A percentile compares a stretch with the other conserved stretches of the same genome.
Evolutionary conservation across 2,797 vertebrate species (phyloP).

Genomic region (Spea hammondii): DNA sequence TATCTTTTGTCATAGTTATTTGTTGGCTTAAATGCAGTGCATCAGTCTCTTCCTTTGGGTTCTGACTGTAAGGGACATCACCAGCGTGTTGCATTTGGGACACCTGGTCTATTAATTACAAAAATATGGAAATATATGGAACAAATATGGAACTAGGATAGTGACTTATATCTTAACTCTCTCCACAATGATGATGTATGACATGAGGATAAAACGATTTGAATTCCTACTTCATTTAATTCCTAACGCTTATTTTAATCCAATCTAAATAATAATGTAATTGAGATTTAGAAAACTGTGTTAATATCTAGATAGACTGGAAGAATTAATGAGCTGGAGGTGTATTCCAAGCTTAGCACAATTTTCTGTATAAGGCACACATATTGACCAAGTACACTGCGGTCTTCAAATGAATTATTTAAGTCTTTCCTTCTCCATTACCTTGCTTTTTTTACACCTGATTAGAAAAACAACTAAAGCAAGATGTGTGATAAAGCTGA

Average conservation of each 20-base stretch:
- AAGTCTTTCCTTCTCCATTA: conserved; percentile 33
- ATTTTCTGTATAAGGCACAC: conserved; percentile 24
- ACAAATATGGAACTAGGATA: too few species aligned
- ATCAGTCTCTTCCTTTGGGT: too few species aligned
- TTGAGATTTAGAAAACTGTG: not conserved
- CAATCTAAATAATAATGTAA: conserved; percentile 17
- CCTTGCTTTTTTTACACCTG: conserved; percentile 24
- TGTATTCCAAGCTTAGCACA: conserved; percentile 17
- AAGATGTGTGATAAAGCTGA: conserved; percentile 44
- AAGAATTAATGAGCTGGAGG: conserved; percentile 29
- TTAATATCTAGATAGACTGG: not conserved
- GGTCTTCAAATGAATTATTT: conserved; percentile 21
- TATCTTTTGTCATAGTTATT: too few species aligned
- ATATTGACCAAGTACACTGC: conserved; percentile 26
- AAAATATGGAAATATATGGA: too few species aligned
- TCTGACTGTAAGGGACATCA: too few species aligned
- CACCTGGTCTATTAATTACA: too few species aligned
- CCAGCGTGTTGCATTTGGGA: too few species aligned
- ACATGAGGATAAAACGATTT: not conserved
- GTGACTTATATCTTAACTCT: too few species aligned
- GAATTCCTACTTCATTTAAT: not conserved
- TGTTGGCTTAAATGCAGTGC: too few species aligned
- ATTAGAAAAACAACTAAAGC: conserved; percentile 53
- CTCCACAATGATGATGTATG: not conserved
- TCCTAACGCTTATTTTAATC: not conserved